Evolutionary conservation across 2,113 vertebrate species (phyloP).

Genomic region (Cyprinus carpio): DNA sequence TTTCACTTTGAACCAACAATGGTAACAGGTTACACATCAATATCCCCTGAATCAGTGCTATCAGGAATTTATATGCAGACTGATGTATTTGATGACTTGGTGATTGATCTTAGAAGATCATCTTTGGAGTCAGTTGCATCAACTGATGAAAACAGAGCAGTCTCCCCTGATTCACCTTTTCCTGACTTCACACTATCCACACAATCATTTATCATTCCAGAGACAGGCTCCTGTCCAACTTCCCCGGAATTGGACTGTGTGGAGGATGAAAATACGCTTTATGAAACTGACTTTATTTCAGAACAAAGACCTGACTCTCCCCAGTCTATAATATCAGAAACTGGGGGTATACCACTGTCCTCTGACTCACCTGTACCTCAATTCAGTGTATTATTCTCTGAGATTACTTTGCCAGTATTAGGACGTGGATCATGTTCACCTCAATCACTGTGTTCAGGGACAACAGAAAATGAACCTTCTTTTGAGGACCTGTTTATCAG

Average conservation of each 20-base stretch:
- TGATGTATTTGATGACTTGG: constrained; percentile 15
- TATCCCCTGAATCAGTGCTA: constrained; percentile 53
- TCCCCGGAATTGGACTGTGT: constrained; percentile 62
- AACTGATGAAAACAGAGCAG: constrained; percentile 51
- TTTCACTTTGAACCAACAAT: not conserved
- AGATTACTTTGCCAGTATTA: not conserved
- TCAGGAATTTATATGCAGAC: constrained; percentile 56
- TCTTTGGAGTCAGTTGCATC: constrained; percentile 57
- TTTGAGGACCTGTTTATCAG: constrained; percentile 3
- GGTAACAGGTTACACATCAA: constrained; percentile 16
- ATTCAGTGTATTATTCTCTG: not conserved
- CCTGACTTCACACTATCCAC: constrained; percentile 31
- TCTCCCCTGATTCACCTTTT: constrained; percentile 59
- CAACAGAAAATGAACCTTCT: not conserved
- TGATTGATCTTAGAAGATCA: not conserved
- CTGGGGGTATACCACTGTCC: not conserved
- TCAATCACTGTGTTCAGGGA: constrained; percentile 37
- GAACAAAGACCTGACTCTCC: constrained; percentile 57
- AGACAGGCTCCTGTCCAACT: constrained; percentile 51
- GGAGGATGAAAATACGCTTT: constrained; percentile 56
- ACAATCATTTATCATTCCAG: constrained; percentile 48
- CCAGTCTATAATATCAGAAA: constrained; percentile 41
- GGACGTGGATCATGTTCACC: constrained; percentile 36
- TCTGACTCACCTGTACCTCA: constrained; percentile 36
- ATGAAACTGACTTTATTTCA: constrained; percentile 49